Evolutionary conservation across 2,797 vertebrate genomes (phyloP).

Genomic region (Fundulus diaphanus): DNA sequence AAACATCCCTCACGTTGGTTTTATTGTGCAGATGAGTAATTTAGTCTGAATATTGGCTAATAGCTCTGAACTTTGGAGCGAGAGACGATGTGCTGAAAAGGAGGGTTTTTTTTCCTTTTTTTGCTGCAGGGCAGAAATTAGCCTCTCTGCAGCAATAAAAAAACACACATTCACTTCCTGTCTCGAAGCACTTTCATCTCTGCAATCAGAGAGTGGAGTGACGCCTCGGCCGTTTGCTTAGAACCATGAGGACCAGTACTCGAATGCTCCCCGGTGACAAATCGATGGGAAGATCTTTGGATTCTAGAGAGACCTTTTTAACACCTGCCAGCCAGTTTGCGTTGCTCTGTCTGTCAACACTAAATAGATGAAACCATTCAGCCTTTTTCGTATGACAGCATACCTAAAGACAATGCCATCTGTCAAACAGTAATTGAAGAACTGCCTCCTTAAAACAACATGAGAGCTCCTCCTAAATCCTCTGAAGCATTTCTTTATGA

Average conservation of each 20-base stretch:
- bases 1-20: not conserved
- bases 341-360: conserved; percentile 62
- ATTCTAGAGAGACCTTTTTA: conserved; percentile 36
- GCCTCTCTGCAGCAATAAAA: conserved; percentile 50
- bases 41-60: conserved; percentile 7
- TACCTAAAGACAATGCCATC: conserved; percentile 76
- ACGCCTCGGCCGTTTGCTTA: conserved; percentile 64
- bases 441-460: conserved; percentile 63
- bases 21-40: not conserved
- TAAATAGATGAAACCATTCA: conserved; percentile 57
- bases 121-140: conserved; percentile 50
- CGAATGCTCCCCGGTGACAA: conserved; percentile 50
- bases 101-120: conserved; percentile 1
- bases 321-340: conserved; percentile 85
- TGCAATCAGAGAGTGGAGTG: conserved; percentile 77
- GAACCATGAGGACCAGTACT: not conserved
- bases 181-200: conserved; percentile 79
- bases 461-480: conserved; percentile 64
- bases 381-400: conserved; percentile 68
- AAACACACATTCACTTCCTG: conserved; percentile 78
- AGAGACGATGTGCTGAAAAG: conserved; percentile 15
- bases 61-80: conserved; percentile 16
- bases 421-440: conserved; percentile 76
- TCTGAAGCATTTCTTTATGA: conserved; percentile 68
- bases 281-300: conserved; percentile 15